Base-by-base conservation (phyloP, 2,797 vertebrate genomes). In the Valencia hispanica region DNA sequence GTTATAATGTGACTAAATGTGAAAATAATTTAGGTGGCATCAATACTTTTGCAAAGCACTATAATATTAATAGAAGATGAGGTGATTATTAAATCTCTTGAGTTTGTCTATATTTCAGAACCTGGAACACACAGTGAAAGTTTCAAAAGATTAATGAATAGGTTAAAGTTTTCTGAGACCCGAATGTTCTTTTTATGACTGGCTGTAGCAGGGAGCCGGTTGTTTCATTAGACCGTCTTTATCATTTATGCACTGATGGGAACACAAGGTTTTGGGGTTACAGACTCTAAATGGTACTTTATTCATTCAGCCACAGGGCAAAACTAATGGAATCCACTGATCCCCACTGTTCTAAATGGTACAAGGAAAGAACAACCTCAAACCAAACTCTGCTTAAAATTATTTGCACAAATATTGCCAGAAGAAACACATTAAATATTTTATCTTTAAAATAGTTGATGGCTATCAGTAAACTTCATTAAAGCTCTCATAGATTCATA, bases 161-260 rank as follows among this genome's bases (percentile, higher is more conserved):
- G 89, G 82, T 86, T 86, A 83, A 84, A 92, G 91, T 89, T 93
- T 89, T 88, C 84, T 84, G 82, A 91, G 84, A 82, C 87, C 90
- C 89, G 92, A 94, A 95, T 93, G 92, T 91, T 90, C 85, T 93
- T 94, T 96, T 95, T 94, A 95, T 94, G 90, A 90, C 89, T 43
- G 71, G 82, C 84, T 91, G 93, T 95, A 94, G 92, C 93, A 92
- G 90, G 87, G 90, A 92, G 93, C 89, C 92, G 88, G 91, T 88
- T 88, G 80, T 93, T 95, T 95, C 94, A 96, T 96, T 95, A 95
- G 86, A 87, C 87, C 61, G 79, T 94, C 93, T 94, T 92, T 92
- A 94, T 95, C 94, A 94, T 95, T 95, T 95, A 93, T 95, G 91
- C 92, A 89, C 88, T 91, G 94, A 94, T 93, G 94, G 89, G 87